A percentile compares a stretch with the other conserved stretches of the same genome.
Evolutionary conservation across 2,888 invertebrate genomes (phyloP).

Genomic region (Yponomeuta malinellus): DNA sequence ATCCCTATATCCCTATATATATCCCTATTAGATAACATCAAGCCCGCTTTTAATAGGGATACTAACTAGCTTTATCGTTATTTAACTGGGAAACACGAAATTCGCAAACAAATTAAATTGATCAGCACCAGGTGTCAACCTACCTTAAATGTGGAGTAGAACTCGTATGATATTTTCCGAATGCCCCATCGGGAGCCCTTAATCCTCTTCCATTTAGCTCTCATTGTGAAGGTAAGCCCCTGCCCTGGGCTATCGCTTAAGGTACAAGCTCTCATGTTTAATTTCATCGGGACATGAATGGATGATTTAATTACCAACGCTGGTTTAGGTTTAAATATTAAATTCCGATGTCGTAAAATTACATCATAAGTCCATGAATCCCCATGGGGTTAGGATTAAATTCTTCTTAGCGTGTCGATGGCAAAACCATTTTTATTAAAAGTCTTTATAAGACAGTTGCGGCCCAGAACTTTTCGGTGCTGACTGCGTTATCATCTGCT

Average conservation of each 20-base stretch:
- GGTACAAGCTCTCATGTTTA: neutral
- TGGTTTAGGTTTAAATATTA: neutral
- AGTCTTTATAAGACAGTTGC: too few species aligned
- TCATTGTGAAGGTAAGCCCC: neutral
- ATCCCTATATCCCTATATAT: too few species aligned
- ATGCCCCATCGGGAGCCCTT: neutral
- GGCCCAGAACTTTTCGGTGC: too few species aligned
- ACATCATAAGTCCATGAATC: neutral
- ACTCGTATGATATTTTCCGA: neutral
- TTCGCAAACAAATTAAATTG: too few species aligned
- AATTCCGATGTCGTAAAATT: neutral
- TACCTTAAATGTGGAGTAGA: neutral
- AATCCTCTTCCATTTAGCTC: neutral
- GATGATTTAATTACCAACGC: neutral
- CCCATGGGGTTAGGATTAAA: neutral
- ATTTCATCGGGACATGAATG: neutral
- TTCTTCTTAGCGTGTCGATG: neutral
- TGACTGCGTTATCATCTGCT: too few species aligned
- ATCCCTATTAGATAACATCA: too few species aligned
- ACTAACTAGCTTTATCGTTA: too few species aligned
- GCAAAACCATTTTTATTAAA: too few species aligned
- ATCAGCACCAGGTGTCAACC: neutral
- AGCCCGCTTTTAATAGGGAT: too few species aligned
- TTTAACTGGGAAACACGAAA: too few species aligned
- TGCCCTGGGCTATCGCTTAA: neutral